These are phyloP conservation scores for Morinoia aosen DNA, from an alignment of 2,888 invertebrate genomes.

Conservation along the genomic window DNA sequence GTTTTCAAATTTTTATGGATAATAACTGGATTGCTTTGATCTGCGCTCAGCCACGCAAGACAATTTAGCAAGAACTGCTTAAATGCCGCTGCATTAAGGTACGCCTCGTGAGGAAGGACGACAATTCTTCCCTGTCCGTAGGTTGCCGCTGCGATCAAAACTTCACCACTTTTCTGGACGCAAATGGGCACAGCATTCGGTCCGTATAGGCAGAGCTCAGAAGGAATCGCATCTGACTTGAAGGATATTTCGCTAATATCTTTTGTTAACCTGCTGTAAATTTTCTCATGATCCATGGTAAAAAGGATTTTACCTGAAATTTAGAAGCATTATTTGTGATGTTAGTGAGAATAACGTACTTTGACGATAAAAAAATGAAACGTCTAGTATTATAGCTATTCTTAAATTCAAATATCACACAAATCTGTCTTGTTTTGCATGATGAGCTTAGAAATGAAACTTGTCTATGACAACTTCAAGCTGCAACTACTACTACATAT, in stretches of 20 bases:
- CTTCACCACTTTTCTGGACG: neutral
- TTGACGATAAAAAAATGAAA: no score
- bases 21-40: neutral
- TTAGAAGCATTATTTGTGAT: neutral
- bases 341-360: neutral
- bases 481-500: no score
- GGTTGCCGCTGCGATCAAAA: conserved; percentile 1
- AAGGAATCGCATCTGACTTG: neutral
- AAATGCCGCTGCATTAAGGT: neutral
- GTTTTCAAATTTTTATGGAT: neutral
- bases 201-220: neutral
- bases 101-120: conserved; percentile 17
- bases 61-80: neutral
- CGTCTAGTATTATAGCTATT: no score
- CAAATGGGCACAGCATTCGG: neutral
- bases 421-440: no score
- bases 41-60: neutral
- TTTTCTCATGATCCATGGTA: neutral
- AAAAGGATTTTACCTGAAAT: neutral
- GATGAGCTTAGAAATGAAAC: no score
- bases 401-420: no score
- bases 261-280: neutral
- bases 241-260: neutral
- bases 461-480: no score
- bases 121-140: conserved; percentile 5